Evolutionary conservation across 2,113 vertebrate species (phyloP), one percentile per base, ranked within the genome.

Genomic region (Mugil cephalus): DNA sequence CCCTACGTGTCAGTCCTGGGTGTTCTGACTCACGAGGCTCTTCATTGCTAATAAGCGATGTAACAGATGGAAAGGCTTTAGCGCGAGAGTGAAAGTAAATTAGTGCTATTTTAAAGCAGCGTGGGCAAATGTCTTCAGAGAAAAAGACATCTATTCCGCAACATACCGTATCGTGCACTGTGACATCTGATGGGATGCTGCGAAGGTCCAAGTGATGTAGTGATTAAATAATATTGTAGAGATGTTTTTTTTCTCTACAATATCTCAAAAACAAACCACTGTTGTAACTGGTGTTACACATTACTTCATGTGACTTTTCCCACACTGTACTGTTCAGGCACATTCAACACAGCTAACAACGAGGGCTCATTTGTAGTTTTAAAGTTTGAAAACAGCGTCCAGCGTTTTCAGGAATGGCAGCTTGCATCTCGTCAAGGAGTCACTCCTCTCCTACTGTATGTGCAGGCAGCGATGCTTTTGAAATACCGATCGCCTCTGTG

Each of bases 261-360:
- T 63, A 66, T 61, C 77, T 77, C 47, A 76, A 51, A 82, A 75
- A 11, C 71, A 68, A 68, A 77, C 69, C 46, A 14, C 69, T 69
- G 77, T 70, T 74, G 53, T 80, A 77, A 80, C 78, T 72, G 80
- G 73, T 82, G 8, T 77, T 80, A 78, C 70, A 79, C 67, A 70
- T 80, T 59, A 65, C 65, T 82, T 76, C 56, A 73, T 69, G 54
- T 61, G 68, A 69, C 59, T 53, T 72, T 53, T 62, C 62, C 77
- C 62, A 46, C 15, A 24, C 35, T 73, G 60, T 18, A 47, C 24
- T 47, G 46, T 47, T 42, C 43, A 60, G 59, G 50, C 48, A 48
- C 18, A 51, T 75, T 70, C 18, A 40, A 8, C 55, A 50, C 60
- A 54, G 54, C 2, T 58, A 64, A 74, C n/a, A n/a, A n/a, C n/a